Percentiles rank a stretch among this genome's conserved stretches.
phyloP scores from a whole-genome alignment of 2,888 invertebrate genomes.

The Mylabris sibirica region DNA sequence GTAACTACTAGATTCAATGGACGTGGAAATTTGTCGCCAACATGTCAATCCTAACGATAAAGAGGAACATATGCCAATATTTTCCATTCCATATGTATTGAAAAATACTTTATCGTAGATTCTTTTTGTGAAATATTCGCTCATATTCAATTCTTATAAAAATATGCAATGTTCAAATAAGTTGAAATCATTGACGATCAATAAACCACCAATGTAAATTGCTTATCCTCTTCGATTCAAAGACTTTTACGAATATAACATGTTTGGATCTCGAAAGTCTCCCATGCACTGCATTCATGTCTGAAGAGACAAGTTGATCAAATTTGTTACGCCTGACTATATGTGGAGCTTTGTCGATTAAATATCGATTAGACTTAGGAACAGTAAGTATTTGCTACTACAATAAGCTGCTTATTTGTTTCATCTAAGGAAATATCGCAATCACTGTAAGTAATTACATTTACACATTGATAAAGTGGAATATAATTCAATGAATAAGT shows the following conservation, averaged over 20 bases:
- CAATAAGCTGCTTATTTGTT: background rate
- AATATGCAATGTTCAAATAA: background rate
- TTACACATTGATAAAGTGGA: background rate
- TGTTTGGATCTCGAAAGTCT: background rate
- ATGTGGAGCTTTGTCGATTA: background rate
- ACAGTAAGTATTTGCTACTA: no score
- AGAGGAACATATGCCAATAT: background rate
- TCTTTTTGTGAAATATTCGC: background rate
- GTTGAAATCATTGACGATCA: background rate
- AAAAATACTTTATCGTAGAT: background rate
- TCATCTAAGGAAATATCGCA: background rate
- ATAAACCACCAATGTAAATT: background rate
- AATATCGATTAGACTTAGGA: no score
- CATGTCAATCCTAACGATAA: slow-evolving; percentile 5
- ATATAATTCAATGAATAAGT: background rate
- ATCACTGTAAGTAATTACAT: background rate
- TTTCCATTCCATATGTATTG: background rate
- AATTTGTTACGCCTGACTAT: background rate
- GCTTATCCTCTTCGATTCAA: background rate
- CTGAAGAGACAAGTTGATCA: background rate
- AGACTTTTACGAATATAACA: no score
- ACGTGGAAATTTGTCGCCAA: slow-evolving; percentile 12
- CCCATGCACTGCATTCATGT: no score
- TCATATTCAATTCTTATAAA: background rate
- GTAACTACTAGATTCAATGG: background rate